Conservation (phyloP, 2,888 invertebrate species). For the Cryptus armator region DNA sequence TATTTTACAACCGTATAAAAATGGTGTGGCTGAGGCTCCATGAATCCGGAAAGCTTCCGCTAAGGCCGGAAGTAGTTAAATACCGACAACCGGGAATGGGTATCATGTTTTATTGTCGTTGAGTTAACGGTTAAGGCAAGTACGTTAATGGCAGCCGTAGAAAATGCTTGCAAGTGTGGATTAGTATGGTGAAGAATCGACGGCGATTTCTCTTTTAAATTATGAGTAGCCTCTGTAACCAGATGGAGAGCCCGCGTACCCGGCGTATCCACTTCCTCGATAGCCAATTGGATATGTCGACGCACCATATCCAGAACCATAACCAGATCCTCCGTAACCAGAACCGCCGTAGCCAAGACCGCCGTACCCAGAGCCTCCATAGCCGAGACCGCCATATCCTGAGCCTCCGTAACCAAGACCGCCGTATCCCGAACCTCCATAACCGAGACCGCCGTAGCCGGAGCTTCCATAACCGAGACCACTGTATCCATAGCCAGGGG, state of each 20-base stretch:
- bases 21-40: not conserved
- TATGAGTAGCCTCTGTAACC: slow-evolving; percentile 80
- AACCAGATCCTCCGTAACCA: slow-evolving; percentile 35
- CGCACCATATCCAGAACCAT: slow-evolving; percentile 29
- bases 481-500: slow-evolving; percentile 54
- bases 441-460: slow-evolving; percentile 47
- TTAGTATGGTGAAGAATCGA: not conserved
- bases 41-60: not conserved
- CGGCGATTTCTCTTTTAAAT: not conserved
- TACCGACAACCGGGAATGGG: not conserved
- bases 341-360: slow-evolving; percentile 19
- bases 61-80: not conserved
- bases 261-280: slow-evolving; percentile 62
- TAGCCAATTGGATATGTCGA: slow-evolving; percentile 46
- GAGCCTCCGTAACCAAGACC: slow-evolving; percentile 31
- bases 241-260: slow-evolving; percentile 72
- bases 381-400: slow-evolving; percentile 29
- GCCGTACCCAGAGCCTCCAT: slow-evolving; percentile 37
- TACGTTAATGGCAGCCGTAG: slow-evolving; percentile 18
- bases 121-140: slow-evolving; percentile 4
- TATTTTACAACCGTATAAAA: slow-evolving; percentile 11
- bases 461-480: slow-evolving; percentile 63
- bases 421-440: slow-evolving; percentile 39
- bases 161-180: slow-evolving; percentile 3
- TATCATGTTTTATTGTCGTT: not conserved